Percentiles rank a stretch among this genome's conserved stretches.
Evolutionary conservation across 2,113 vertebrate genomes (phyloP).

Genomic region (Eonycteris spelaea): DNA sequence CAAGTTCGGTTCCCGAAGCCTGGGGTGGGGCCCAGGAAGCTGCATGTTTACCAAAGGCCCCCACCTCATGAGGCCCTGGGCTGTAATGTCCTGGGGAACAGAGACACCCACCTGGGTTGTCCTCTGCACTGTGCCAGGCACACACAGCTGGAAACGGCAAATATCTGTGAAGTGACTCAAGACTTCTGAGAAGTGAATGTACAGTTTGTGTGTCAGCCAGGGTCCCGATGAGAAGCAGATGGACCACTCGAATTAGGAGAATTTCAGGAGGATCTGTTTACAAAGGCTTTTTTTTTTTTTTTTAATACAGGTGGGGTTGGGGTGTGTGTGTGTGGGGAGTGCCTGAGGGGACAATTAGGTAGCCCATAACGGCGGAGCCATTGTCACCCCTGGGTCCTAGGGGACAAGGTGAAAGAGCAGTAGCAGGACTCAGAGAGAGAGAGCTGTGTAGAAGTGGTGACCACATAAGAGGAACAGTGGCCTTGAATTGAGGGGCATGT

Average conservation of each 20-base stretch:
- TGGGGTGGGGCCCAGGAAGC: not conserved
- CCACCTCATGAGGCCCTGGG: no score
- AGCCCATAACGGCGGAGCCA: accelerated
- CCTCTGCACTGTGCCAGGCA: accelerated
- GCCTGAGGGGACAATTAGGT: accelerated
- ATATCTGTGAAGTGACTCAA: accelerated
- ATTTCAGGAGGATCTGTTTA: not conserved
- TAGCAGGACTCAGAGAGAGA: not conserved
- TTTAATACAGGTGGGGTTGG: not conserved
- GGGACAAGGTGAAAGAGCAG: not conserved
- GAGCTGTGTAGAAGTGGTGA: accelerated
- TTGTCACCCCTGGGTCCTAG: no score
- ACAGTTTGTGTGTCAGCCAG: not conserved
- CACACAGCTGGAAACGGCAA: not conserved
- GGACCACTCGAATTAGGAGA: not conserved
- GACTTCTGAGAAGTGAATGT: not conserved
- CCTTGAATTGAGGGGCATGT: not conserved
- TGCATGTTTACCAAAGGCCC: accelerated
- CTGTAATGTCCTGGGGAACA: no score
- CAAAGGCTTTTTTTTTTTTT: not conserved
- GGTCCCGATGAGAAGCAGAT: accelerated
- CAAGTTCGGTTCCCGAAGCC: accelerated
- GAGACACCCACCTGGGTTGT: accelerated
- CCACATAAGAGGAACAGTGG: not conserved
- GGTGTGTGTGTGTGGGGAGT: no score